A percentile compares a stretch with the other conserved stretches of the same genome.
phyloP scores from a whole-genome alignment of 2,113 vertebrate genomes.

The Varanus salvator region DNA sequence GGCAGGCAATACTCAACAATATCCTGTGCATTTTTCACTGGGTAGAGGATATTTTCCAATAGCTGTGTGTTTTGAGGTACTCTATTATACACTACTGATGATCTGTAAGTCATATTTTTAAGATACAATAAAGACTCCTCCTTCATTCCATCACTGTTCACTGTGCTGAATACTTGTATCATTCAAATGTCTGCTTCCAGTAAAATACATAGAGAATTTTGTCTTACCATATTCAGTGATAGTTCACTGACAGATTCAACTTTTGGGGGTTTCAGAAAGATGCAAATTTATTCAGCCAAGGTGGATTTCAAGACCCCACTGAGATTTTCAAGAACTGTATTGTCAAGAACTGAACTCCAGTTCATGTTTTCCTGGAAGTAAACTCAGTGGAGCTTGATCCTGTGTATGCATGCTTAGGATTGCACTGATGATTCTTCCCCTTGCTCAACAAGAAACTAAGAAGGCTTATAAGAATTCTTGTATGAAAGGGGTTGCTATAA shows the following conservation, averaged over 20 bases:
- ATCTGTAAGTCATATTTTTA: neutral
- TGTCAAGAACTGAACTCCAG: neutral
- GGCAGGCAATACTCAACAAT: neutral
- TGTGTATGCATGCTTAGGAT: too few relatives aligned
- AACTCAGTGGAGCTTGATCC: neutral
- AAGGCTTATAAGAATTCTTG: neutral
- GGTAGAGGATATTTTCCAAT: neutral
- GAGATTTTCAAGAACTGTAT: neutral
- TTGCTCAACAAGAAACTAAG: neutral
- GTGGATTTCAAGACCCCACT: neutral
- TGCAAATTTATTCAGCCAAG: neutral
- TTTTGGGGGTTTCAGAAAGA: neutral
- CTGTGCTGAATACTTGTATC: neutral
- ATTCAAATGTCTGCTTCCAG: neutral
- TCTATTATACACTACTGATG: neutral
- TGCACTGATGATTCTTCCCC: neutral
- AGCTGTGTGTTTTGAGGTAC: neutral
- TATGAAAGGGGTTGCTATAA: neutral
- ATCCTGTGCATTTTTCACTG: neutral
- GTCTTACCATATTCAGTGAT: neutral
- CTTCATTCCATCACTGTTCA: neutral
- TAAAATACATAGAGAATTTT: slow-evolving; percentile 1
- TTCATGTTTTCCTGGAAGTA: neutral
- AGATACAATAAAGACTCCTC: neutral
- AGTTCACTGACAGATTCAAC: neutral